Conservation (phyloP, 2,113 vertebrate species). For the Pontoporia blainvillei region DNA sequence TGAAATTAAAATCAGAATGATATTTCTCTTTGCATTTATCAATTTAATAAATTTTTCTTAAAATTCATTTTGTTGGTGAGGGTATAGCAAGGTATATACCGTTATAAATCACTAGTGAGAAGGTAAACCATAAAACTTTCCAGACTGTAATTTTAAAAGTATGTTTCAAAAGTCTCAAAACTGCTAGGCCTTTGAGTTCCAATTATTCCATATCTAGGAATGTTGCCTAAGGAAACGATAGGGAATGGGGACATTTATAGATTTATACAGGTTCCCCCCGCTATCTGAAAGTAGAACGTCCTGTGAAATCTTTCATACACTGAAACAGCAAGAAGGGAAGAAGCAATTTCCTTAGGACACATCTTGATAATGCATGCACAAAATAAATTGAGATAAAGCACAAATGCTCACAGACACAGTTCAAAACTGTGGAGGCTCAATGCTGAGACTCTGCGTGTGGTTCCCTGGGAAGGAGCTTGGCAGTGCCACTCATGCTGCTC, state of each 20-base stretch:
- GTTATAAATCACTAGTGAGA: not conserved
- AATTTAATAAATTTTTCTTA: not conserved
- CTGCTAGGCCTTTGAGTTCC: not conserved
- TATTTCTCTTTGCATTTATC: not conserved
- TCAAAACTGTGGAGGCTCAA: not conserved
- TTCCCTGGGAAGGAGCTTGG: not conserved
- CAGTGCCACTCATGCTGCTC: no score
- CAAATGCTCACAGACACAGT: not conserved
- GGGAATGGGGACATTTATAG: not conserved
- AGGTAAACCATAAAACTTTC: not conserved
- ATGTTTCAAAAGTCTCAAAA: not conserved
- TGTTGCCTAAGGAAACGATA: not conserved
- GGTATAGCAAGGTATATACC: not conserved
- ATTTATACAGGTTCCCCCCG: not conserved
- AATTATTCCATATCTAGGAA: not conserved
- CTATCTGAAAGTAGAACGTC: not conserved
- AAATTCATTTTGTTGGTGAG: not conserved
- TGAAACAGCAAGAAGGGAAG: not conserved
- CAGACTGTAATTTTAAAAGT: not conserved
- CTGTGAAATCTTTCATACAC: not conserved
- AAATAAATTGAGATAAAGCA: no score
- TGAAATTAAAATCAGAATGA: not conserved
- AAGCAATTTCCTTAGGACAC: not conserved
- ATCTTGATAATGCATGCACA: no score
- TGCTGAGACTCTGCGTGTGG: not conserved